Evolutionary conservation across 2,888 invertebrate species (phyloP).

Genomic region (Galeruca laticollis): DNA sequence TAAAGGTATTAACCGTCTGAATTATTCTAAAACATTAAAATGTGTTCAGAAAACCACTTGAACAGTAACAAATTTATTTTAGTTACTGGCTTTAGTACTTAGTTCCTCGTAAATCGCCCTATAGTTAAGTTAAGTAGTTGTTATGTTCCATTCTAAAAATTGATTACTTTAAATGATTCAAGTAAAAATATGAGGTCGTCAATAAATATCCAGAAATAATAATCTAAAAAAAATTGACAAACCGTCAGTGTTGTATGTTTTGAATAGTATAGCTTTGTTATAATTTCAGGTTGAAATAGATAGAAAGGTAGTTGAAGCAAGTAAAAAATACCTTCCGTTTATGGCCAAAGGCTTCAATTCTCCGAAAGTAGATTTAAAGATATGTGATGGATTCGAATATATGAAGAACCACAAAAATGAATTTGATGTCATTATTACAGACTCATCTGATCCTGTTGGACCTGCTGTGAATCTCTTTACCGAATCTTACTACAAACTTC

Average conservation of each 20-base stretch:
- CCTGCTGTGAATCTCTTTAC: conserved; percentile 75
- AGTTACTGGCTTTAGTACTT: too few species aligned
- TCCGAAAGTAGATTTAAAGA: conserved; percentile 80
- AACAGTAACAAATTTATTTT: too few species aligned
- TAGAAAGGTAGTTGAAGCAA: conserved; percentile 88
- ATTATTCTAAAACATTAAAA: too few species aligned
- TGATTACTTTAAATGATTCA: not conserved
- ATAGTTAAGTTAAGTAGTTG: too few species aligned
- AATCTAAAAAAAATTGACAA: not conserved
- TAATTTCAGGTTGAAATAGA: conserved; percentile 91
- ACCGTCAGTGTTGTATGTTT: too few species aligned
- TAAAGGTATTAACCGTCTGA: too few species aligned
- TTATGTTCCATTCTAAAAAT: too few species aligned
- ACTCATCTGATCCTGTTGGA: conserved; percentile 97
- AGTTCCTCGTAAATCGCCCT: too few species aligned
- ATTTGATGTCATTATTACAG: conserved; percentile 98
- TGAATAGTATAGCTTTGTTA: not conserved
- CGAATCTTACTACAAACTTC: conserved; percentile 69
- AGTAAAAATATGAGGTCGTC: not conserved
- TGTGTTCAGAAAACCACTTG: too few species aligned
- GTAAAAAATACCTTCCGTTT: conserved; percentile 88
- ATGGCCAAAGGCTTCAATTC: conserved; percentile 90
- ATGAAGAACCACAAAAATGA: conserved; percentile 86
- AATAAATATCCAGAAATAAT: not conserved
- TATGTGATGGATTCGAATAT: conserved; percentile 94